Evolutionary conservation across 2,113 vertebrate species (phyloP).

Genomic region (chimpanzee (Pan troglodytes)): DNA sequence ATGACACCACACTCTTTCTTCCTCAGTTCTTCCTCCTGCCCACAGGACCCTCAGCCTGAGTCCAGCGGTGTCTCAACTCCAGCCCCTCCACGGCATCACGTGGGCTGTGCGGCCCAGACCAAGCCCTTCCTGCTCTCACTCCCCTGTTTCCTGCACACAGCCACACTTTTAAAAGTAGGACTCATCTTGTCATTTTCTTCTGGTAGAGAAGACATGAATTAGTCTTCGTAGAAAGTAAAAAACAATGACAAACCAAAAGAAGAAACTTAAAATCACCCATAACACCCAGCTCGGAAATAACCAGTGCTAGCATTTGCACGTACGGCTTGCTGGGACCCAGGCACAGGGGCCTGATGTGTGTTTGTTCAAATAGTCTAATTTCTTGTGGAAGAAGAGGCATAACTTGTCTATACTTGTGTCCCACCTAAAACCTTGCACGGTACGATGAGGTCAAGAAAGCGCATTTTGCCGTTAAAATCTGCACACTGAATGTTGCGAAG

Average conservation of each 20-base stretch:
- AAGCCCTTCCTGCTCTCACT: fast-evolving
- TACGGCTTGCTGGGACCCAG: fast-evolving
- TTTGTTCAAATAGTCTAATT: fast-evolving
- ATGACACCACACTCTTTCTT: fast-evolving
- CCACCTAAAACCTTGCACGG: fast-evolving
- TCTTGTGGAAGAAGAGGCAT: neutral
- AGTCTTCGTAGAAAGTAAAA: neutral
- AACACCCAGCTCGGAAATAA: neutral
- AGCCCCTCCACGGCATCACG: fast-evolving
- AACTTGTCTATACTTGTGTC: fast-evolving
- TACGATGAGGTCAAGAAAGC: fast-evolving
- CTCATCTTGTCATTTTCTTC: fast-evolving
- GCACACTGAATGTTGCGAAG: fast-evolving
- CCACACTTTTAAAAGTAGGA: fast-evolving
- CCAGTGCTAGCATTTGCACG: fast-evolving
- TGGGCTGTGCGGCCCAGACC: fast-evolving
- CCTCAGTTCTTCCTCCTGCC: fast-evolving
- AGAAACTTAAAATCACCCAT: neutral
- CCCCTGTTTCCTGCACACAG: fast-evolving
- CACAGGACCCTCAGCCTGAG: fast-evolving
- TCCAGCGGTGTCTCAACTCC: fast-evolving
- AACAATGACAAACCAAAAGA: neutral
- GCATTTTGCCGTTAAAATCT: fast-evolving
- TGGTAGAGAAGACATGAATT: neutral
- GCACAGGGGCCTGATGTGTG: fast-evolving